phyloP scores from a whole-genome alignment of 2,888 invertebrate species.

The Heliconius ethilla region DNA sequence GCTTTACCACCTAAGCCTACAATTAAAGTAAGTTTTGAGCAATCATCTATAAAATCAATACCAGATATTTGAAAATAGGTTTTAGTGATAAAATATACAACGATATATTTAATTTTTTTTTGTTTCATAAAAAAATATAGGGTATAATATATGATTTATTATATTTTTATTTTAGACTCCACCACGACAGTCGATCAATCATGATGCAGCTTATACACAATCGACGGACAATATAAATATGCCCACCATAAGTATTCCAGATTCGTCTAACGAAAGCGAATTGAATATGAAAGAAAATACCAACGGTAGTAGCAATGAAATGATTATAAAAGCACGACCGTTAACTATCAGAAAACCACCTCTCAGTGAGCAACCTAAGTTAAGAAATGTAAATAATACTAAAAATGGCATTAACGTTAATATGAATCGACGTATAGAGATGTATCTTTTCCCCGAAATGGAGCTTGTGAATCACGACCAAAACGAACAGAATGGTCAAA shows the following conservation, averaged over 20 bases:
- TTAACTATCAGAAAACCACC: slow-evolving; percentile 91
- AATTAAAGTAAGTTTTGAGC: slow-evolving; percentile 72
- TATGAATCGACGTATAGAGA: slow-evolving; percentile 88
- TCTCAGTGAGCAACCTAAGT: slow-evolving; percentile 89
- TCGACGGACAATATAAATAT: slow-evolving; percentile 59
- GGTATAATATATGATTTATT: neutral
- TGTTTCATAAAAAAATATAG: too few species aligned
- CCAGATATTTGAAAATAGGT: too few species aligned
- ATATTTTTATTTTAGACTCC: slow-evolving; percentile 66
- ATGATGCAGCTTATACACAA: slow-evolving; percentile 65
- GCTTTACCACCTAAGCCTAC: slow-evolving; percentile 93
- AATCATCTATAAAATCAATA: neutral
- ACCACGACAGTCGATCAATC: slow-evolving; percentile 78
- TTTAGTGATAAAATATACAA: too few species aligned
- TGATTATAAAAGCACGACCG: slow-evolving; percentile 89
- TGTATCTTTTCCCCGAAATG: slow-evolving; percentile 91
- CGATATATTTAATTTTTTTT: too few species aligned
- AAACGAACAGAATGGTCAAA: slow-evolving; percentile 66
- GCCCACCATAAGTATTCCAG: slow-evolving; percentile 67
- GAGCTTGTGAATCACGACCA: slow-evolving; percentile 83
- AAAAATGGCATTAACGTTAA: slow-evolving; percentile 85
- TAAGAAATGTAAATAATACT: slow-evolving; percentile 83
- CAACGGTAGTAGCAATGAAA: slow-evolving; percentile 69
- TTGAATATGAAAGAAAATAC: slow-evolving; percentile 72
- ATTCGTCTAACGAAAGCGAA: slow-evolving; percentile 66